Percentiles rank a stretch among this genome's conserved stretches.
Conservation (phyloP, 2,888 invertebrate species). For the Hirudinaria manillensis region DNA sequence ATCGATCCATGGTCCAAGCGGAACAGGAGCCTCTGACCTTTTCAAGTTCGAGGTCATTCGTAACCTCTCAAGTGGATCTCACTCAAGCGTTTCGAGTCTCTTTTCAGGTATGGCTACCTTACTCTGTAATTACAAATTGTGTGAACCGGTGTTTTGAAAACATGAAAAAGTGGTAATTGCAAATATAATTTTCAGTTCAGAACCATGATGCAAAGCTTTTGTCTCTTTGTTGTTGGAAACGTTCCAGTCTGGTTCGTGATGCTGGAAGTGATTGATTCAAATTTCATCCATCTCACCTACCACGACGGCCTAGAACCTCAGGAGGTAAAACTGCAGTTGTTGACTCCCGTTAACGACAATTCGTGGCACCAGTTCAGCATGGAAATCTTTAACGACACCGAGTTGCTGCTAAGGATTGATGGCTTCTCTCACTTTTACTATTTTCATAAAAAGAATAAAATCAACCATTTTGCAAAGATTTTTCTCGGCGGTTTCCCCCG, state of each 20-base stretch:
- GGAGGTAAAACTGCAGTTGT: neutral
- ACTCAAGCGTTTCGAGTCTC: neutral
- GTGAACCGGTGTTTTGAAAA: no score
- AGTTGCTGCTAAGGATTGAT: neutral
- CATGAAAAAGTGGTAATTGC: no score
- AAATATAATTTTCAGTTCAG: neutral
- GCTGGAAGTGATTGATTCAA: neutral
- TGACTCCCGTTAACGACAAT: neutral
- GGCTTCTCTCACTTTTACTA: neutral
- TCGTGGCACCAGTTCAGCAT: slow-evolving; percentile 6
- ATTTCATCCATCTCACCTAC: neutral
- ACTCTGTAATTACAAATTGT: no score
- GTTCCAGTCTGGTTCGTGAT: neutral
- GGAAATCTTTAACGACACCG: neutral
- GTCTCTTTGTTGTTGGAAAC: neutral
- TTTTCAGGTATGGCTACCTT: no score
- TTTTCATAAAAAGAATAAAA: neutral
- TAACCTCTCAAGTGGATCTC: neutral
- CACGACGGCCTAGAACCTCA: neutral
- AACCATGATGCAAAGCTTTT: neutral
- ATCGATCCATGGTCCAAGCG: neutral
- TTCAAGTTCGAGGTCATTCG: neutral
- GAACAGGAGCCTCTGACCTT: neutral
- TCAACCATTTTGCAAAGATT: neutral
- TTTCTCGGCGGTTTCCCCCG: neutral